Evolutionary conservation across 2,888 invertebrate genomes (phyloP).

Genomic region (Hypena proboscidalis): DNA sequence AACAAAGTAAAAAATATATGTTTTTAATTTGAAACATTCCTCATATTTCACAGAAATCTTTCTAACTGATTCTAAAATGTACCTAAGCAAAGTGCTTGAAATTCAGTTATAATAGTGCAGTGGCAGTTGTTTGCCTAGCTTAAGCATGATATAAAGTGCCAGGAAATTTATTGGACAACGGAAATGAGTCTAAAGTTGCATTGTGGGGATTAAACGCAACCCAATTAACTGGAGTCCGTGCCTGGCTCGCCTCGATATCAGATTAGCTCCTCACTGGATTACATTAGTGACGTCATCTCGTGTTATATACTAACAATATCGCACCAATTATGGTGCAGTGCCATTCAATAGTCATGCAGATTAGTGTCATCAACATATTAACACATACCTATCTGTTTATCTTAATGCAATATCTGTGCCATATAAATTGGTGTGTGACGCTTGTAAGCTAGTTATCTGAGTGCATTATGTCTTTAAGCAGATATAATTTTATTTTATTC

Average conservation of each 20-base stretch:
- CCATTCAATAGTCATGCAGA: conserved; percentile 72
- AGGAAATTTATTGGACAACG: conserved; percentile 63
- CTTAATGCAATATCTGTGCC: conserved; percentile 41
- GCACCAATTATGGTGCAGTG: conserved; percentile 65
- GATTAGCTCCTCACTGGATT: conserved; percentile 78
- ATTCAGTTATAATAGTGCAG: background rate
- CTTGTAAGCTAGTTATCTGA: no score
- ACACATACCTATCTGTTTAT: conserved; percentile 27
- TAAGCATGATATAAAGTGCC: conserved; percentile 44
- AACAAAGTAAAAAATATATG: no score
- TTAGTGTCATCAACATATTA: conserved; percentile 62
- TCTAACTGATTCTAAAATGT: background rate
- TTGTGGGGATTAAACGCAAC: conserved; percentile 78
- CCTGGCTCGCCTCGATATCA: conserved; percentile 75
- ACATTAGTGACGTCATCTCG: conserved; percentile 71
- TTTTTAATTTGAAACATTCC: no score
- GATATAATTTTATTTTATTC: no score
- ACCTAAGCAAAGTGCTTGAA: background rate
- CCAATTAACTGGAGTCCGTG: conserved; percentile 77
- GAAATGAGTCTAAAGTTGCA: conserved; percentile 77
- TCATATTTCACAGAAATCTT: no score
- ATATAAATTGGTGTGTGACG: no score
- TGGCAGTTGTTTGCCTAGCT: conserved; percentile 33
- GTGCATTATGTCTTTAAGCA: no score
- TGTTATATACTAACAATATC: conserved; percentile 52